Percentiles rank a stretch among this genome's conserved stretches.
phyloP scores from a whole-genome alignment of 1,140 invertebrate genomes.

The Dreissena polymorpha region DNA sequence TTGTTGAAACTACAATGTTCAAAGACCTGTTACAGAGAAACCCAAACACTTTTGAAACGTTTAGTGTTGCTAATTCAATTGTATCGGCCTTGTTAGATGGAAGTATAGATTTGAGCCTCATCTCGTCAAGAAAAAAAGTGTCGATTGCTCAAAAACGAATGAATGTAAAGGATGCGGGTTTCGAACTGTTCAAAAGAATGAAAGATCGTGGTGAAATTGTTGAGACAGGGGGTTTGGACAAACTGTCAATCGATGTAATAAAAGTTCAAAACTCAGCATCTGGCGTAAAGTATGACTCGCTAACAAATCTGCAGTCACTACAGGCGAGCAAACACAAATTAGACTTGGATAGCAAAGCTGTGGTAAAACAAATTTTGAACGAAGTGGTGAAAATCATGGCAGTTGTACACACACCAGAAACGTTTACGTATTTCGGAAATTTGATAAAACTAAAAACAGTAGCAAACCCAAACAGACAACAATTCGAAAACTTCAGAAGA shows the following conservation, averaged over 20 bases:
- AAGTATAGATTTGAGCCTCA: too few species aligned
- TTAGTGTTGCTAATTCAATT: neutral
- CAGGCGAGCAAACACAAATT: neutral
- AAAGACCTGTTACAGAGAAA: slow-evolving; percentile 8
- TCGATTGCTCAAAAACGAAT: too few species aligned
- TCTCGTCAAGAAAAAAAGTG: too few species aligned
- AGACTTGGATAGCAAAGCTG: neutral
- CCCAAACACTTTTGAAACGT: slow-evolving; percentile 11
- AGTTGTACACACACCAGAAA: neutral
- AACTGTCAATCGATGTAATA: neutral
- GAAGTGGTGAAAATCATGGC: neutral
- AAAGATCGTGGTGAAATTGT: slow-evolving; percentile 18
- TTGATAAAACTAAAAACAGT: neutral
- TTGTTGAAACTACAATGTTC: neutral
- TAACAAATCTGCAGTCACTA: neutral
- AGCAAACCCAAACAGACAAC: neutral
- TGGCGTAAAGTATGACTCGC: neutral
- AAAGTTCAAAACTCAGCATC: slow-evolving; percentile 8
- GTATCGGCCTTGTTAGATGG: neutral
- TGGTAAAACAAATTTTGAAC: neutral
- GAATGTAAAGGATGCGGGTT: slow-evolving; percentile 3
- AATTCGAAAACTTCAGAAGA: neutral
- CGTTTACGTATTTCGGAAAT: neutral
- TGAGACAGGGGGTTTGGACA: slow-evolving; percentile 18
- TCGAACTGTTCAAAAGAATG: slow-evolving; percentile 24